Base-by-base conservation (phyloP, 2,888 invertebrate species). In the Aromia moschata region DNA sequence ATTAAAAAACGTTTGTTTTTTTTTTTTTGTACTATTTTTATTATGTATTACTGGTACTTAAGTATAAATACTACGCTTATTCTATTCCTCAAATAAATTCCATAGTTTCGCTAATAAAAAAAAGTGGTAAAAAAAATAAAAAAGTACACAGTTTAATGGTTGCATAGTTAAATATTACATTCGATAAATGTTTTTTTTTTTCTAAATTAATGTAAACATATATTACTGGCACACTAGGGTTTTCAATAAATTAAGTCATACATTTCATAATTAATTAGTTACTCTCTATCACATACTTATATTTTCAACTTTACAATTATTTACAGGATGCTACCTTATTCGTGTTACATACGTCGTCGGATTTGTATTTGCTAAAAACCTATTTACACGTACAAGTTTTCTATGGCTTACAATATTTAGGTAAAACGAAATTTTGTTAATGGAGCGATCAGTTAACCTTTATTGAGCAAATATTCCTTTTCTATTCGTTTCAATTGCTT, bases 401-500 rank as follows among this genome's bases (percentile, higher is more conserved):
- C 11, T 33, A 7, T 33, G 7, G 33, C 33, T 7, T n/a, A n/a
- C n/a, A n/a, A n/a, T n/a, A n/a, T n/a, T 5, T 11, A 11, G 33
- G 33, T 33, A 33, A 33, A 33, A 33, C 33, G 3, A 33, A n/a
- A 5, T n/a, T 33, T 41, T 15, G 17, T 25, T 7, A 30, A 30
- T 14, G 12, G 31, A 45, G 31, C 31, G 49, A 33, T 33, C n/a
- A 33, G 11, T 11, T 33, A 5, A n/a, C n/a, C 11, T n/a, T 11
- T 33, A 33, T 58, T 62, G 61, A 61, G 61, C 64, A 59, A 61
- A 52, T 62, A 67, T 59, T 69, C 65, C 56, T 69, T 69, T 52
- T 79, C 79, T 56, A 78, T 63, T 38, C 69, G 70, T 62, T 75
- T 78, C 25, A 82, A 73, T 57, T 79, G 75, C 31, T 77, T 78